Conservation (phyloP, 2,888 invertebrate species). For the Meloe dianella region DNA sequence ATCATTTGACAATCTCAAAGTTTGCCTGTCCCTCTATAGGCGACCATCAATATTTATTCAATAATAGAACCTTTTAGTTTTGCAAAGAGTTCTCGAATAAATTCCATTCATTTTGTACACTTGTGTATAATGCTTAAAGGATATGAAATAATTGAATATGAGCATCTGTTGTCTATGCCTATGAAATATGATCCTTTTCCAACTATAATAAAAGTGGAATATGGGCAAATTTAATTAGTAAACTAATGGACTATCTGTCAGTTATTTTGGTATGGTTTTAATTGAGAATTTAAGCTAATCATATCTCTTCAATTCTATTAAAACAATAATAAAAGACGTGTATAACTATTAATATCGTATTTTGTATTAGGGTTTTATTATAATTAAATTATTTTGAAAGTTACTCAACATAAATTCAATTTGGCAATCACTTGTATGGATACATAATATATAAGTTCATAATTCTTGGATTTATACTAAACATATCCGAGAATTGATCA, state of each 20-base stretch:
- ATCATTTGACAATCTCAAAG: too few relatives aligned
- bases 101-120: neutral
- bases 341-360: neutral
- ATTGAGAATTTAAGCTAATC: neutral
- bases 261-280: neutral
- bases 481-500: neutral
- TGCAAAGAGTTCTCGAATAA: neutral
- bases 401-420: neutral
- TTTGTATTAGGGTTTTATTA: neutral
- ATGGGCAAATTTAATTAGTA: slow-evolving; percentile 2
- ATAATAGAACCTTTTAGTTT: neutral
- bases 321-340: neutral
- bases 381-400: neutral
- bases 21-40: too few relatives aligned
- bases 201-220: neutral
- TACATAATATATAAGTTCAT: neutral
- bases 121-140: neutral
- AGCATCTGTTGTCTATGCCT: neutral
- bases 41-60: too few relatives aligned
- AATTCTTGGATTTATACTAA: neutral
- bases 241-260: slow-evolving; percentile 1
- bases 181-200: neutral
- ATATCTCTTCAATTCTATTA: neutral
- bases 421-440: neutral
- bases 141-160: neutral